Percentiles rank a stretch among this genome's conserved stretches.
These are phyloP conservation scores for Omphaloscelis lunosa DNA, from an alignment of 2,888 invertebrate species.

Conservation along the genomic window DNA sequence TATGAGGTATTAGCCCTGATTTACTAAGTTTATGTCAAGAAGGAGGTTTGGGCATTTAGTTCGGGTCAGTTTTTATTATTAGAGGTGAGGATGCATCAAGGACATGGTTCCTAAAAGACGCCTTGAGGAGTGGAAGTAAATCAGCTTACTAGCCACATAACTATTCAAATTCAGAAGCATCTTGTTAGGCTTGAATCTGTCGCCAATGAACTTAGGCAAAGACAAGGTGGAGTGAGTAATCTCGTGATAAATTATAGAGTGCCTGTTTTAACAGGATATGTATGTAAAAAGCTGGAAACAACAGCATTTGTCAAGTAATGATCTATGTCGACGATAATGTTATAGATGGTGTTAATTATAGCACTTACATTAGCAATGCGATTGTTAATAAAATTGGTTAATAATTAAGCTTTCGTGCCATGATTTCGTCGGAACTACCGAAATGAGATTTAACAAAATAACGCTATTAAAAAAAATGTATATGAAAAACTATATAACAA, in stretches of 20 bases:
- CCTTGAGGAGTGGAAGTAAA: neutral
- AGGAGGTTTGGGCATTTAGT: neutral
- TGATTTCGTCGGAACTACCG: no score
- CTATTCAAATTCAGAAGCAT: neutral
- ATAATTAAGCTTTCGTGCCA: neutral
- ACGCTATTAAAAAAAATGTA: neutral
- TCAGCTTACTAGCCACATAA: no score
- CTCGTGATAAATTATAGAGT: neutral
- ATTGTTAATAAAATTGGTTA: neutral
- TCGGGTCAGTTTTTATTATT: neutral
- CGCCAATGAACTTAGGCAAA: neutral
- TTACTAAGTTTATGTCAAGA: constrained; percentile 43
- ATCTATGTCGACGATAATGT: neutral
- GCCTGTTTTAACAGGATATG: neutral
- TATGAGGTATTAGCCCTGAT: constrained; percentile 35
- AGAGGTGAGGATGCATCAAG: neutral
- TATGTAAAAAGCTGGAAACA: neutral
- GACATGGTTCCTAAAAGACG: neutral
- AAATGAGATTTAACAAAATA: neutral
- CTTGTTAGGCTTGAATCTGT: neutral
- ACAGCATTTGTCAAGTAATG: neutral
- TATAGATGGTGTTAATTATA: neutral
- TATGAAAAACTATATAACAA: neutral
- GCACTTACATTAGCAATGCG: neutral
- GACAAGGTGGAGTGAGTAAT: neutral